Evolutionary conservation across 1,140 invertebrate genomes (phyloP).

Genomic region (Bombus balteatus): DNA sequence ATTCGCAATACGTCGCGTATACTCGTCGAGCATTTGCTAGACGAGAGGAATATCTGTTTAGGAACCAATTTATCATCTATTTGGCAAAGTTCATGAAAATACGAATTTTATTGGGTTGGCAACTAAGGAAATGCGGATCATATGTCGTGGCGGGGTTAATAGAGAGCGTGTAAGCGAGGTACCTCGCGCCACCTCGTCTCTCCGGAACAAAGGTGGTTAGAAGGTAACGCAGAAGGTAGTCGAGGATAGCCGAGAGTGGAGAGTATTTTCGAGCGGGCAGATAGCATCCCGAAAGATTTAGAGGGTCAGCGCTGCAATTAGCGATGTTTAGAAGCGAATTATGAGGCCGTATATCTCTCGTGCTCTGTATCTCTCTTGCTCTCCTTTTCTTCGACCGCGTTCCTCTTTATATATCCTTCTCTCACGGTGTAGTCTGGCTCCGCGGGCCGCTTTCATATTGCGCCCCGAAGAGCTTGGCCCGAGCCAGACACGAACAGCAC

Average conservation of each 20-base stretch:
- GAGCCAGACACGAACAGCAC: neutral
- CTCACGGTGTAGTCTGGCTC: neutral
- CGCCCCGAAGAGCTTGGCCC: neutral
- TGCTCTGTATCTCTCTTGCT: conserved; percentile 24
- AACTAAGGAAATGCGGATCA: too few species aligned
- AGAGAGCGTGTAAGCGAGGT: conserved; percentile 57
- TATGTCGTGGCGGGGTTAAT: conserved; percentile 52
- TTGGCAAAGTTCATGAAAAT: too few species aligned
- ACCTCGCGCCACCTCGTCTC: conserved; percentile 31
- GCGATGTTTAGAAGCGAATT: conserved; percentile 77
- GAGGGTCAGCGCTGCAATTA: conserved; percentile 74
- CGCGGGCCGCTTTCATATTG: conserved; percentile 26
- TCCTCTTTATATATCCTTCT: conserved; percentile 11
- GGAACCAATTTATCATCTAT: too few species aligned
- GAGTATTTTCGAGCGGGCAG: conserved; percentile 65
- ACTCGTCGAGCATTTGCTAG: too few species aligned
- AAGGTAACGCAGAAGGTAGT: conserved; percentile 36
- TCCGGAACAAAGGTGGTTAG: conserved; percentile 32
- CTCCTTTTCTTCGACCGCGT: neutral
- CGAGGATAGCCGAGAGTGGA: neutral
- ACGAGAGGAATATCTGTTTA: too few species aligned
- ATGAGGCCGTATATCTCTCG: conserved; percentile 69
- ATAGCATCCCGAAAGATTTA: conserved; percentile 75
- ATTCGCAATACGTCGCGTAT: too few species aligned
- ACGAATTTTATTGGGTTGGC: too few species aligned